Evolutionary conservation across 2,797 vertebrate species (phyloP).

Genomic region (Orestias chungarensis): DNA sequence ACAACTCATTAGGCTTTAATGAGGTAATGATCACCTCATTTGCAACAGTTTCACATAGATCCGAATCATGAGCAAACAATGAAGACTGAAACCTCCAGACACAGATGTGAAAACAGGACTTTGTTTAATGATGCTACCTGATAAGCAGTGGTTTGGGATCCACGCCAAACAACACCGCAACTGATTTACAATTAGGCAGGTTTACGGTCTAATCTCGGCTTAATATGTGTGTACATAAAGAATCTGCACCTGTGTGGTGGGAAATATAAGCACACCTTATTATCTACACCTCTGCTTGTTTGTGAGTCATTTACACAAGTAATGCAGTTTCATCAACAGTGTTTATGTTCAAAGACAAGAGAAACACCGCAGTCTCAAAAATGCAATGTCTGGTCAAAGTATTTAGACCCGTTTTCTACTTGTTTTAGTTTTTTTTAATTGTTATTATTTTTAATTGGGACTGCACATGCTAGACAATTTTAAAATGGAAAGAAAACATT

Average conservation of each 20-base stretch:
- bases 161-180: not conserved
- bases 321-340: constrained; percentile 3
- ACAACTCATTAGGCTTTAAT: not conserved
- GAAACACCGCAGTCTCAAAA: not conserved
- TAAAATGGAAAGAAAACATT: too few relatives aligned
- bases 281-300: not conserved
- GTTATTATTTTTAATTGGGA: not conserved
- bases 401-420: not conserved
- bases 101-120: not conserved
- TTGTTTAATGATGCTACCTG: not conserved
- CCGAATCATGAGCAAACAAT: not conserved
- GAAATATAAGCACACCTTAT: not conserved
- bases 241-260: not conserved
- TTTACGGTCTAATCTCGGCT: not conserved
- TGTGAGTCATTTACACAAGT: constrained; percentile 6
- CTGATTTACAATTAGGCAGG: not conserved
- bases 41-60: not conserved
- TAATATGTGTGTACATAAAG: not conserved
- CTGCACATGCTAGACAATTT: not conserved
- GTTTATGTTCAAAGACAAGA: constrained; percentile 6
- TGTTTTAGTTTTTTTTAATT: not conserved
- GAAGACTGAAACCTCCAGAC: not conserved
- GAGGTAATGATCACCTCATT: constrained; percentile 5
- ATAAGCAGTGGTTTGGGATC: not conserved
- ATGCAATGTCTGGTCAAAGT: not conserved